Conservation (phyloP, 2,113 vertebrate genomes). For the Chascanopsetta lugubris region DNA sequence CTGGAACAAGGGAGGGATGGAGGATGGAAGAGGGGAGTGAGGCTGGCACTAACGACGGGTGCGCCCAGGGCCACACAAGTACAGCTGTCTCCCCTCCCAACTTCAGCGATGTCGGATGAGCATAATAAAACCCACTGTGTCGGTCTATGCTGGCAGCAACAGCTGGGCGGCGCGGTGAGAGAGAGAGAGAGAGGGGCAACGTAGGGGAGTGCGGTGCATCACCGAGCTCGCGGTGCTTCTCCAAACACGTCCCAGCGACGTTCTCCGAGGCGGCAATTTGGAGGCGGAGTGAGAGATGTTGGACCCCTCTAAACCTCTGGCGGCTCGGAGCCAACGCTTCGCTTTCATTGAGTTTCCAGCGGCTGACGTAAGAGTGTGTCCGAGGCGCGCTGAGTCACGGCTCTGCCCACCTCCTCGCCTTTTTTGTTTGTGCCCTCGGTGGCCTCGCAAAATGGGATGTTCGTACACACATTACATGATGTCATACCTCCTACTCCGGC, state of each 20-base stretch:
- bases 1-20: conserved; percentile 50
- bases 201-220: conserved; percentile 26
- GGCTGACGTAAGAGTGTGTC: conserved; percentile 66
- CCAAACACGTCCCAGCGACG: conserved; percentile 21
- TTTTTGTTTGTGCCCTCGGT: conserved; percentile 38
- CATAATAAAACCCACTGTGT: conserved; percentile 66
- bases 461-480: conserved; percentile 48
- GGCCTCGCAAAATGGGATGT: conserved; percentile 47
- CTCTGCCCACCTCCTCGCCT: conserved; percentile 55
- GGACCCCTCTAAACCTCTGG: conserved; percentile 56
- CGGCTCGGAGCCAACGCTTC: conserved; percentile 38
- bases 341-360: conserved; percentile 63
- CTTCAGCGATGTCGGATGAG: conserved; percentile 61
- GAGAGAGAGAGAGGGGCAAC: conserved; percentile 16
- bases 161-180: conserved; percentile 58
- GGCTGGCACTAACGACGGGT: conserved; percentile 78
- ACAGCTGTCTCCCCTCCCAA: conserved; percentile 73
- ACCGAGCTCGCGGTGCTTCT: conserved; percentile 17
- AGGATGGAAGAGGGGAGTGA: conserved; percentile 52
- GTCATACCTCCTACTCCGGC: conserved; percentile 49
- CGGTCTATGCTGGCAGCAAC: conserved; percentile 57
- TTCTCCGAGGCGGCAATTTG: conserved; percentile 14
- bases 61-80: conserved; percentile 68
- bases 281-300: conserved; percentile 1
- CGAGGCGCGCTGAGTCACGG: conserved; percentile 63